A percentile compares a stretch with the other conserved stretches of the same genome.
These are phyloP conservation scores for Pangasianodon gigas DNA, from an alignment of 2,113 vertebrate species.

Conservation along the genomic window DNA sequence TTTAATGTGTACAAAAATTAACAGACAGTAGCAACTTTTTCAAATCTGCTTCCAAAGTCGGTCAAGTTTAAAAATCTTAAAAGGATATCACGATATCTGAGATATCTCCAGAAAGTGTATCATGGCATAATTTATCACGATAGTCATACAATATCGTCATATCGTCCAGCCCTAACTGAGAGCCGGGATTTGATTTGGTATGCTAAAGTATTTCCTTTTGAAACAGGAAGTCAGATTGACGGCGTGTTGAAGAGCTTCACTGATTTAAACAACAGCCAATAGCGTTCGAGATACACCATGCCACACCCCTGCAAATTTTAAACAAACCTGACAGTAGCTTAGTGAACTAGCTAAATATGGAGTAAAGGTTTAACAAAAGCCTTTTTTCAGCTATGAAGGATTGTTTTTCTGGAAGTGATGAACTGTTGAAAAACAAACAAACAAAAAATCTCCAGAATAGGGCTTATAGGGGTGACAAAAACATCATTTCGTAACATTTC, in stretches of 20 bases:
- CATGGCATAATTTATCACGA: not conserved
- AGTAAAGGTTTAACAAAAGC: not conserved
- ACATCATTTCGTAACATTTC: no score
- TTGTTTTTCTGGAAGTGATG: not conserved
- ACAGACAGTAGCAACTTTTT: not conserved
- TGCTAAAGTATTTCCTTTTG: not conserved
- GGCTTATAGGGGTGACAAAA: no score
- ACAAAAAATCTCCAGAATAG: no score
- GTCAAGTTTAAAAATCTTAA: not conserved
- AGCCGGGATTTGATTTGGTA: not conserved
- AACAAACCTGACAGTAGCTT: not conserved
- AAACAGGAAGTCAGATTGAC: not conserved
- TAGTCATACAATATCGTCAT: not conserved
- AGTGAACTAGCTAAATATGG: not conserved
- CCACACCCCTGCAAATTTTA: no score
- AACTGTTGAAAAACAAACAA: not conserved
- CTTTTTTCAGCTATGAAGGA: not conserved
- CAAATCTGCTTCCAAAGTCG: not conserved
- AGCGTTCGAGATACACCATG: not conserved
- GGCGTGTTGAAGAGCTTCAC: no score
- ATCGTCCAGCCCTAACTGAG: not conserved
- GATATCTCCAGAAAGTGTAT: not conserved
- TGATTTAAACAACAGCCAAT: not conserved
- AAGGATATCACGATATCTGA: no score
- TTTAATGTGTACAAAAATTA: not conserved